A percentile compares a stretch with the other conserved stretches of the same genome.
phyloP scores from a whole-genome alignment of 2,113 vertebrate genomes.

The Lophius piscatorius region DNA sequence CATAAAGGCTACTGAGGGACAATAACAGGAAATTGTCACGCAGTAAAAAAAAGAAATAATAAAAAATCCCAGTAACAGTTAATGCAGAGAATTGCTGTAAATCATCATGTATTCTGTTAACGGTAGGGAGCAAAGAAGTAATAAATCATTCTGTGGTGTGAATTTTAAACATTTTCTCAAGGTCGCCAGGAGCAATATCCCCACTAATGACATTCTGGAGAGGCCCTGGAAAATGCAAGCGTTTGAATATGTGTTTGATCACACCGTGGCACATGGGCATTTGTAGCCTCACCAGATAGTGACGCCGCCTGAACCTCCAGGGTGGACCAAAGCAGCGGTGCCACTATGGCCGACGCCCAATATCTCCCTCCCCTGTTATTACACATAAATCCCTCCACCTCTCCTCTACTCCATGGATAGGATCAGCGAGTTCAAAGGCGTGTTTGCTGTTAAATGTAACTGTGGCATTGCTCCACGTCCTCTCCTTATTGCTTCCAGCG shows the following conservation, averaged over 20 bases:
- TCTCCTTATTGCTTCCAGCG: slow-evolving; percentile 32
- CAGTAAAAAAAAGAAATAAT: too few species aligned
- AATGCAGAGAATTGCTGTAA: too few species aligned
- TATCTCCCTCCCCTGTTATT: slow-evolving; percentile 11
- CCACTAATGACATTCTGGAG: slow-evolving; percentile 52
- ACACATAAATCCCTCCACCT: slow-evolving; percentile 2
- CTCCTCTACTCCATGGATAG: slow-evolving; percentile 11
- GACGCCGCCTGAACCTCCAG: slow-evolving; percentile 24
- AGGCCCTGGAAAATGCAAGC: slow-evolving; percentile 11
- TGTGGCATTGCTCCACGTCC: slow-evolving; percentile 16
- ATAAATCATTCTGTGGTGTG: slow-evolving; percentile 1
- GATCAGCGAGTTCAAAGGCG: slow-evolving; percentile 36
- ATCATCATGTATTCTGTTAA: too few species aligned
- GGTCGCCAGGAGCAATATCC: slow-evolving; percentile 29
- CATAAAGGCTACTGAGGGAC: too few species aligned
- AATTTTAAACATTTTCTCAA: slow-evolving; percentile 48
- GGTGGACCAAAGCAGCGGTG: slow-evolving; percentile 28
- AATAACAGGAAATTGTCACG: too few species aligned
- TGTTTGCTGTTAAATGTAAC: slow-evolving; percentile 24
- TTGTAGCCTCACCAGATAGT: slow-evolving; percentile 15
- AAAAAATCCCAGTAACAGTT: too few species aligned
- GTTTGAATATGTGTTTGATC: slow-evolving; percentile 69
- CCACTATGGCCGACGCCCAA: background rate
- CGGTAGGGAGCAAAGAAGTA: slow-evolving; percentile 1
- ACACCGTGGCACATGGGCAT: slow-evolving; percentile 29